A percentile compares a stretch with the other conserved stretches of the same genome.
Conservation (phyloP, 2,888 invertebrate genomes). For the Agriotes lineatus region DNA sequence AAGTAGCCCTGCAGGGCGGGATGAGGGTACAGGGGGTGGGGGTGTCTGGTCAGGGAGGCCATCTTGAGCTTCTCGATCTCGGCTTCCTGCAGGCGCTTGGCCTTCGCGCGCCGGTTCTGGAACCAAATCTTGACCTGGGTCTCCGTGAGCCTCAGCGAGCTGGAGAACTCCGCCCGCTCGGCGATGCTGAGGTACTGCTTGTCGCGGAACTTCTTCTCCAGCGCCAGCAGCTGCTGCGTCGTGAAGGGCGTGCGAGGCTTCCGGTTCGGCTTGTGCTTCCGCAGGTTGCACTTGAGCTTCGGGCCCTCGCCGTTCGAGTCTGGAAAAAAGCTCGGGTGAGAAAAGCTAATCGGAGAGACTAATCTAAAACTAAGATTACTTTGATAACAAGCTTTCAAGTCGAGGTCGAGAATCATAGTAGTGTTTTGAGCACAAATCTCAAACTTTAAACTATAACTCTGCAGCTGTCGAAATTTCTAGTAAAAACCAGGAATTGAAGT, state of each 20-base stretch:
- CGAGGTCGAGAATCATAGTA: too few species aligned
- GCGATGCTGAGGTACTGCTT: constrained; percentile 96
- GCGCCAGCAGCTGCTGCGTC: constrained; percentile 89
- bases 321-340: constrained; percentile 60
- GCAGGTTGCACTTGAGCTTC: constrained; percentile 87
- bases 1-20: constrained; percentile 75
- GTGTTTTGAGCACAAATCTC: too few species aligned
- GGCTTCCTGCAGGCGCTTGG: constrained; percentile 96
- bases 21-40: constrained; percentile 72
- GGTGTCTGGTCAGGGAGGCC: constrained; percentile 75
- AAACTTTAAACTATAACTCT: too few species aligned
- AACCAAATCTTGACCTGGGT: constrained; percentile 90
- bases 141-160: constrained; percentile 89
- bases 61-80: constrained; percentile 94
- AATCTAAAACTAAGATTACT: too few species aligned
- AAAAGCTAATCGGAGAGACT: too few species aligned
- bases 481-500: too few species aligned
- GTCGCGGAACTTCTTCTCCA: constrained; percentile 94
- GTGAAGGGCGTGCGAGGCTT: constrained; percentile 96
- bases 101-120: constrained; percentile 89
- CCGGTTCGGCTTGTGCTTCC: constrained; percentile 95
- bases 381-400: too few species aligned
- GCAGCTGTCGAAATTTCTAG: too few species aligned
- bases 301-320: constrained; percentile 84
- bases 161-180: constrained; percentile 94